Conservation (phyloP, 1,140 invertebrate species). For the Sinella curviseta region DNA sequence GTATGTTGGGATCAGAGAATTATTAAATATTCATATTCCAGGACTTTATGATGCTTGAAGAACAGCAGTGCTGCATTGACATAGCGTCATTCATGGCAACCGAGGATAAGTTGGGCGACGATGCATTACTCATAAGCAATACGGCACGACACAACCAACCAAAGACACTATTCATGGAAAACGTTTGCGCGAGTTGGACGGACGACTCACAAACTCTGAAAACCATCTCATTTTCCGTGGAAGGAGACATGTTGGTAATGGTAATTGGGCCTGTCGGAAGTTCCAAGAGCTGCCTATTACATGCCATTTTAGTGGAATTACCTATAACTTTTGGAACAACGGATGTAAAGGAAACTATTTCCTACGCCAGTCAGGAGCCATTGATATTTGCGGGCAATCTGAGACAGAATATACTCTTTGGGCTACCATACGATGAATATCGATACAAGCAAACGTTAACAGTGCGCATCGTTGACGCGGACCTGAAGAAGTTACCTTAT, state of each 20-base stretch:
- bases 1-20: no score
- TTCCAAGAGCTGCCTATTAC: constrained; percentile 73
- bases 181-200: constrained; percentile 14
- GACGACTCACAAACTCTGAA: constrained; percentile 44
- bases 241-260: constrained; percentile 56
- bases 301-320: constrained; percentile 71
- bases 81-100: not conserved
- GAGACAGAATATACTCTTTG: constrained; percentile 87
- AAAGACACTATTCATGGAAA: not conserved
- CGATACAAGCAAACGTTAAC: constrained; percentile 73
- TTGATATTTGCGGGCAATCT: constrained; percentile 71
- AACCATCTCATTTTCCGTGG: constrained; percentile 52
- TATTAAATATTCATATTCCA: no score
- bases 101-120: not conserved
- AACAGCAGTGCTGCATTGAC: not conserved
- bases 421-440: constrained; percentile 69
- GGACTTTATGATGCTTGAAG: not conserved
- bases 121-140: no score
- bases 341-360: constrained; percentile 65
- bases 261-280: constrained; percentile 76
- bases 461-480: constrained; percentile 71
- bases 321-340: constrained; percentile 63
- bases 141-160: not conserved
- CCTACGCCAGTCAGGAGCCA: no score
- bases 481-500: constrained; percentile 63